Evolutionary conservation across 2,797 vertebrate species (phyloP), one percentile per base, ranked within the genome.

Genomic region (Karalla daura): DNA sequence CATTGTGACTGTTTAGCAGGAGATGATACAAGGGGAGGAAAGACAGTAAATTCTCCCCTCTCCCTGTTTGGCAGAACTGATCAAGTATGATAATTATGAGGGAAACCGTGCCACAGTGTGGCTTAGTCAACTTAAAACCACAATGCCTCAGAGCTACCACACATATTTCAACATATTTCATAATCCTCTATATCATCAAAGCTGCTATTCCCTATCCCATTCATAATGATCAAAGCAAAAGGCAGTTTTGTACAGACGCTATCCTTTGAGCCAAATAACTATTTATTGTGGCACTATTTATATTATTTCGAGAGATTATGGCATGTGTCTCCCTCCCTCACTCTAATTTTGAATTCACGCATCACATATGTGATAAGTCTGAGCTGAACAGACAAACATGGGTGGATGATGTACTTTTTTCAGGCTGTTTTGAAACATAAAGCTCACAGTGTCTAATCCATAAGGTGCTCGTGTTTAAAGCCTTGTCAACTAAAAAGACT

Each of bases 191-290:
- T 54, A 58, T 50, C 13, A 1, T 81, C 61, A 74, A 59, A 61
- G 59, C 60, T 51, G 59, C 63, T 70, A 46, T 32, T 59, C 40
- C 24, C 28, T 18, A 40, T 52, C 74, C 39, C 41, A 64, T 80
- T 73, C 75, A 25, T 72, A 69, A 43, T 53, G 83, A 90, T 85
- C 78, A 88, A 89, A 89, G 83, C 64, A 23, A 53, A 51, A 37
- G 30, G n/a, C 3, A 13, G 58, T 72, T 79, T 73, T 72, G 63
- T 74, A 30, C 45, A 67, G 49, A 51, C 33, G 20, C 52, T 51
- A 50, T 67, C 66, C 67, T 79, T 60, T 78, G 53, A 83, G 58
- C 74, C 59, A 53, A 74, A 80, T 54, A 60, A 64, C 12, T 67
- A 68, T 67, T 76, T 74, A 78, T 70, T 82, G 54, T 70, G 25